A percentile compares a stretch with the other conserved stretches of the same genome.
These are phyloP conservation scores for Macrobrachium rosenbergii DNA, from an alignment of 1,140 invertebrate genomes.

Conservation along the genomic window DNA sequence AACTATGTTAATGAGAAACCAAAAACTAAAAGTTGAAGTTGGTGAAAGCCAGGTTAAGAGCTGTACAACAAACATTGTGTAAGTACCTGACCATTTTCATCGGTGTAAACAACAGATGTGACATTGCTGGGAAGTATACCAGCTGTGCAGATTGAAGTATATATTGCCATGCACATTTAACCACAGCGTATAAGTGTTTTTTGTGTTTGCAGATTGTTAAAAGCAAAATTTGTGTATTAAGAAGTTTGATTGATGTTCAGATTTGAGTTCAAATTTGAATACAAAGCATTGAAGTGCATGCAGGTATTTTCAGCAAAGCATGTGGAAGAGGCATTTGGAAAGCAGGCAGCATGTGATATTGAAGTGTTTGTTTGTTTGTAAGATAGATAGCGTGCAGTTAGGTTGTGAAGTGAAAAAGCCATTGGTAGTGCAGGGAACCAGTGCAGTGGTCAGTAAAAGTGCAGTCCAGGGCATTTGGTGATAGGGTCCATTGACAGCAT, in stretches of 20 bases:
- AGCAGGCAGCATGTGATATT: slow-evolving; percentile 9
- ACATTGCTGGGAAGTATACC: slow-evolving; percentile 82
- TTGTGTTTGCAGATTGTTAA: not conserved
- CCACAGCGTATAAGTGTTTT: not conserved
- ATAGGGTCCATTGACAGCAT: not conserved
- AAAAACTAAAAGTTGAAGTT: not conserved
- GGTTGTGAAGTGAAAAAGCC: not conserved
- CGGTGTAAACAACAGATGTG: slow-evolving; percentile 94
- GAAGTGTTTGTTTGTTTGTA: not conserved
- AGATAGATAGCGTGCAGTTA: too few relatives aligned
- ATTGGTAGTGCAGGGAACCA: not conserved
- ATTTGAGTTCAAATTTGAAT: too few relatives aligned
- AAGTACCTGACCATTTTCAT: slow-evolving; percentile 93
- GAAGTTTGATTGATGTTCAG: too few relatives aligned
- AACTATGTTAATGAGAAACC: too few relatives aligned
- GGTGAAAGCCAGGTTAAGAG: not conserved
- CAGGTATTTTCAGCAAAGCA: not conserved
- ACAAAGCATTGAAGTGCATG: not conserved
- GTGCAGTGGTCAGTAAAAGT: too few relatives aligned
- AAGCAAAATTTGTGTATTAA: too few relatives aligned
- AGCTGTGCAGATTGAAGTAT: slow-evolving; percentile 18
- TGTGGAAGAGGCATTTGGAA: not conserved
- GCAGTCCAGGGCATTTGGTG: too few relatives aligned
- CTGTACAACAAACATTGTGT: not conserved
- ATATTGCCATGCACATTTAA: not conserved